Percentiles rank a stretch among this genome's conserved stretches.
Evolutionary conservation across 2,888 invertebrate genomes (phyloP).

Genomic region (Apeira syringaria): DNA sequence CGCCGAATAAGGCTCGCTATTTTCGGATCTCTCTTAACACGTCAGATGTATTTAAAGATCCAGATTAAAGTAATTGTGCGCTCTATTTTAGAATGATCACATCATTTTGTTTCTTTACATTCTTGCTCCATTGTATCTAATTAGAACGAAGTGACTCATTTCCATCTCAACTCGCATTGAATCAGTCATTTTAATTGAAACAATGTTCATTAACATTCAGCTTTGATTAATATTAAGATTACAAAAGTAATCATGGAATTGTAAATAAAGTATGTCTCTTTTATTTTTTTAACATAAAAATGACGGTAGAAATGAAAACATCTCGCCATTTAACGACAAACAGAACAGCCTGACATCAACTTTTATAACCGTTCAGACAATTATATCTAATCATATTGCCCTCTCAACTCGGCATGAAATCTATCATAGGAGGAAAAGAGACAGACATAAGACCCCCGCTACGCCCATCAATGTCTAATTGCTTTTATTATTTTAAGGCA

Average conservation of each 20-base stretch:
- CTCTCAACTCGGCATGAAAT: slow-evolving; percentile 46
- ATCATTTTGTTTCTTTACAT: slow-evolving; percentile 55
- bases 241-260: slow-evolving; percentile 31
- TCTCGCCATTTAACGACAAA: slow-evolving; percentile 78
- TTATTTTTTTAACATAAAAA: slow-evolving; percentile 51
- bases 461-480: slow-evolving; percentile 81
- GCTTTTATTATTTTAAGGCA: slow-evolving; percentile 84
- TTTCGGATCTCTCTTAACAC: slow-evolving; percentile 18
- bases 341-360: slow-evolving; percentile 79
- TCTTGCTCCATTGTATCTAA: slow-evolving; percentile 54
- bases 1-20: slow-evolving; percentile 11
- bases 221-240: slow-evolving; percentile 55
- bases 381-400: slow-evolving; percentile 75
- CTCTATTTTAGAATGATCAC: slow-evolving; percentile 59
- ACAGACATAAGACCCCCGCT: slow-evolving; percentile 59
- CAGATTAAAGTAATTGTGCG: slow-evolving; percentile 23
- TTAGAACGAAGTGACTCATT: slow-evolving; percentile 59
- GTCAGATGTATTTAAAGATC: slow-evolving; percentile 20
- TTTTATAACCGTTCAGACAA: slow-evolving; percentile 83
- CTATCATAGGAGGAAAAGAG: slow-evolving; percentile 50
- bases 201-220: slow-evolving; percentile 48
- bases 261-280: slow-evolving; percentile 30
- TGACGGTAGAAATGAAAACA: slow-evolving; percentile 58
- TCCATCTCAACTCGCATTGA: slow-evolving; percentile 53
- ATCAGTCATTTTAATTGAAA: slow-evolving; percentile 66